These are phyloP conservation scores for Acheta domesticus DNA, from an alignment of 2,888 invertebrate genomes.

Conservation along the genomic window DNA sequence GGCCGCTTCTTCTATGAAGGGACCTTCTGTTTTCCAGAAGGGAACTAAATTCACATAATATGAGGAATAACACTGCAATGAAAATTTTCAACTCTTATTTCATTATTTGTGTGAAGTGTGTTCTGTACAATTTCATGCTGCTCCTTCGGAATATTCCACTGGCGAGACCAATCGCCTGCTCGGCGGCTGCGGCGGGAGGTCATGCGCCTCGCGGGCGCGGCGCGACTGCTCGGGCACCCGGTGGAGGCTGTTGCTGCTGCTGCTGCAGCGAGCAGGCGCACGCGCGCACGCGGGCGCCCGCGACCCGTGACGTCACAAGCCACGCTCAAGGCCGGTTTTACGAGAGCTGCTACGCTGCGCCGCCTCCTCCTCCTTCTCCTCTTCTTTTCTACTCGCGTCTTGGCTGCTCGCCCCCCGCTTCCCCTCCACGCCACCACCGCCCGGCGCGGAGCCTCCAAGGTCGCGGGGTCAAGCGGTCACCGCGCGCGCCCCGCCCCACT, in stretches of 20 bases:
- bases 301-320: constrained; percentile 7
- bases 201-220: background rate
- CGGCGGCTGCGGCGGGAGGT: background rate
- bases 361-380: background rate
- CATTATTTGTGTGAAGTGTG: no score
- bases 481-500: background rate
- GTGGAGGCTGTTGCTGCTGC: background rate
- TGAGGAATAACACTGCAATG: no score
- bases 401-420: no score
- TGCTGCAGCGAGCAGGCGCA: background rate
- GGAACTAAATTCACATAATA: no score
- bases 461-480: background rate
- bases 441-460: background rate
- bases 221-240: background rate
- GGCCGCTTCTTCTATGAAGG: no score
- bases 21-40: no score
- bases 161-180: no score
- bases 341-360: constrained; percentile 1
- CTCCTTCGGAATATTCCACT: no score
- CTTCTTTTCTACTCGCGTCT: no score
- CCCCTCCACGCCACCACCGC: background rate
- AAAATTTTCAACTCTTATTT: no score
- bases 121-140: no score
- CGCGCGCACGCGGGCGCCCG: background rate
- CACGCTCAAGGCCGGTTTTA: constrained; percentile 18